These are phyloP conservation scores for Myioborus miniatus DNA, from an alignment of 2,797 vertebrate species.

Conservation along the genomic window DNA sequence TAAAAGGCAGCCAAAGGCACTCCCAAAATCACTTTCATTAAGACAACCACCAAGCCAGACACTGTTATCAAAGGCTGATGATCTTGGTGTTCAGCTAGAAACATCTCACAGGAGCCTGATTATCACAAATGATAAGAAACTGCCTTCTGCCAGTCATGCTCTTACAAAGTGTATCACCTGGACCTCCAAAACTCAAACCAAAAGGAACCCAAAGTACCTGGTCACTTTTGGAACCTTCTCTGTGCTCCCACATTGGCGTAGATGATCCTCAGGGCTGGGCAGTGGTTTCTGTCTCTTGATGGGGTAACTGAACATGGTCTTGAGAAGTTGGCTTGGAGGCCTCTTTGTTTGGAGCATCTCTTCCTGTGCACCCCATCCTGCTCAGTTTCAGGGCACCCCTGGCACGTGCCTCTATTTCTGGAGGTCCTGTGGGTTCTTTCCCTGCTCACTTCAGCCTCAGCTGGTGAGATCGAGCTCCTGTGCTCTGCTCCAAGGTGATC, in stretches of 20 bases:
- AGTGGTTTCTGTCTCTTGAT: neutral
- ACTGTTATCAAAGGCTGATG: neutral
- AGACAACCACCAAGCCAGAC: neutral
- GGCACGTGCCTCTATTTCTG: neutral
- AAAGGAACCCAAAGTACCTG: neutral
- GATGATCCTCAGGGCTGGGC: neutral
- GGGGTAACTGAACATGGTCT: neutral
- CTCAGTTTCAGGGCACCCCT: neutral
- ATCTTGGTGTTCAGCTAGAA: neutral
- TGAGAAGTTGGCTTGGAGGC: neutral
- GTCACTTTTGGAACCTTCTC: neutral
- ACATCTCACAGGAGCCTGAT: neutral
- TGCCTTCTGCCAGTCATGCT: neutral
- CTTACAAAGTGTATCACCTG: neutral
- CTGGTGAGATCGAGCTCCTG: neutral
- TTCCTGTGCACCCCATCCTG: neutral
- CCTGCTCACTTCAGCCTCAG: neutral
- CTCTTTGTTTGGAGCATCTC: neutral
- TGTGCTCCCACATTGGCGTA: neutral
- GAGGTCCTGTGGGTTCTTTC: neutral
- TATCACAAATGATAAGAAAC: neutral
- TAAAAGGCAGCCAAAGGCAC: neutral
- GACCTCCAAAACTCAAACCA: neutral
- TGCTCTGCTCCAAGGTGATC: slow-evolving; percentile 22
- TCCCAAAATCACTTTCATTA: slow-evolving; percentile 13